These are phyloP conservation scores for Brachionichthys hirsutus DNA, from an alignment of 2,113 vertebrate genomes.

Conservation along the genomic window DNA sequence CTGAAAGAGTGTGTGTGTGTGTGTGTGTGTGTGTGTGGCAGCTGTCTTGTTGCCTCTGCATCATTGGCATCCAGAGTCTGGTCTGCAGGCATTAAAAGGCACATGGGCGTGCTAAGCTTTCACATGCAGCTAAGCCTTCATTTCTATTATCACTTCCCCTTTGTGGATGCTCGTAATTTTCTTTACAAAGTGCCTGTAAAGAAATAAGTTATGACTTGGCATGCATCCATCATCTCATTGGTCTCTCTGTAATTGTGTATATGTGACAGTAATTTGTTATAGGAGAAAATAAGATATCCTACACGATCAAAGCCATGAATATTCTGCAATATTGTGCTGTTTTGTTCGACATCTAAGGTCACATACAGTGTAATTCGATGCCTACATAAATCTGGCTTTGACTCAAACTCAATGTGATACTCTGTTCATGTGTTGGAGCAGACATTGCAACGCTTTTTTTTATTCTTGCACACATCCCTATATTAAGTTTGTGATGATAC, in stretches of 20 bases:
- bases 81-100: slow-evolving; percentile 56
- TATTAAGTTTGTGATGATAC: slow-evolving; percentile 24
- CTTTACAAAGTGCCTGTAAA: neutral
- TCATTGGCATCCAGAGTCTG: slow-evolving; percentile 47
- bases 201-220: neutral
- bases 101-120: slow-evolving; percentile 56
- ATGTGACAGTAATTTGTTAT: neutral
- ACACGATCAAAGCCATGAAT: slow-evolving; percentile 13
- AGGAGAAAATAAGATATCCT: slow-evolving; percentile 28
- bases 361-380: neutral
- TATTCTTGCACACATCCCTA: no score
- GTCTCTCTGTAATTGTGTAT: neutral
- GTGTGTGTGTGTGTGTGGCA: slow-evolving; percentile 8
- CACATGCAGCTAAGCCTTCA: slow-evolving; percentile 55
- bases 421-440: neutral
- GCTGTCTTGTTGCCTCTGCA: slow-evolving; percentile 58
- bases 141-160: slow-evolving; percentile 11
- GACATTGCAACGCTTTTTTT: neutral
- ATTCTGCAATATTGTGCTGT: slow-evolving; percentile 1
- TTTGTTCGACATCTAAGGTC: slow-evolving; percentile 16
- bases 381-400: neutral
- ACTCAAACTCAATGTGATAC: neutral
- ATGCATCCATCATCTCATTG: slow-evolving; percentile 8
- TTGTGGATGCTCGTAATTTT: slow-evolving; percentile 2
- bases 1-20: no score